phyloP scores from a whole-genome alignment of 2,113 vertebrate genomes.

The Sylvicapra grimmia region DNA sequence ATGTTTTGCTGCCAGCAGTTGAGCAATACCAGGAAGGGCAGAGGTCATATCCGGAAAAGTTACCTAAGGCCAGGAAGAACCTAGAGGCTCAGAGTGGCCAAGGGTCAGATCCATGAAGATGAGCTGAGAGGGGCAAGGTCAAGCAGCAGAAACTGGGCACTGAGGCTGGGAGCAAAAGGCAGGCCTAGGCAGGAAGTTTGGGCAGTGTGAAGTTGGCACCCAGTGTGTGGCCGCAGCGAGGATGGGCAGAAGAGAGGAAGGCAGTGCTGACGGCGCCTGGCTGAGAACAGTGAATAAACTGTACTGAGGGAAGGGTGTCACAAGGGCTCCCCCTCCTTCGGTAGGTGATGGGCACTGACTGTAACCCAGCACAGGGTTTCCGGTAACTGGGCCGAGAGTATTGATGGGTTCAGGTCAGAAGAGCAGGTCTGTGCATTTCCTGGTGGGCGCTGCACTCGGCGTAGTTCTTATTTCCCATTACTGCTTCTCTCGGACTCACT shows the following conservation, averaged over 20 bases:
- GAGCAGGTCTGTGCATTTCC: not conserved
- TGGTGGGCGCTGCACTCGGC: not conserved
- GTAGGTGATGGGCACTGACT: not conserved
- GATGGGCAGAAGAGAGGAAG: not conserved
- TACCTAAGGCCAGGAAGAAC: not conserved
- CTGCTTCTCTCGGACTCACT: conserved; percentile 40
- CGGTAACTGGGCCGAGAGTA: not conserved
- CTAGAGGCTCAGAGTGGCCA: not conserved
- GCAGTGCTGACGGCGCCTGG: not conserved
- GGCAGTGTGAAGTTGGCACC: not conserved
- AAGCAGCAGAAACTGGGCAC: not conserved
- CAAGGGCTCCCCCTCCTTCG: not conserved
- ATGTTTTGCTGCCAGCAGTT: not conserved
- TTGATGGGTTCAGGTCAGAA: not conserved
- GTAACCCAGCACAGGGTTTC: not conserved
- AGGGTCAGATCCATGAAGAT: not conserved
- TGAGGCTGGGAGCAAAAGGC: not conserved
- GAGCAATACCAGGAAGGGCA: not conserved
- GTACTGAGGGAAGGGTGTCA: not conserved
- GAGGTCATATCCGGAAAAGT: not conserved
- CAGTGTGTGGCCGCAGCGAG: not conserved
- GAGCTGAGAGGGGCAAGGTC: not conserved
- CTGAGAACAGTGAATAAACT: not conserved
- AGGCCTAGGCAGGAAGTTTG: not conserved
- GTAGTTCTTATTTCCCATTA: conserved; percentile 50